Evolutionary conservation across 2,888 invertebrate species (phyloP).

Genomic region (Alitta virens): DNA sequence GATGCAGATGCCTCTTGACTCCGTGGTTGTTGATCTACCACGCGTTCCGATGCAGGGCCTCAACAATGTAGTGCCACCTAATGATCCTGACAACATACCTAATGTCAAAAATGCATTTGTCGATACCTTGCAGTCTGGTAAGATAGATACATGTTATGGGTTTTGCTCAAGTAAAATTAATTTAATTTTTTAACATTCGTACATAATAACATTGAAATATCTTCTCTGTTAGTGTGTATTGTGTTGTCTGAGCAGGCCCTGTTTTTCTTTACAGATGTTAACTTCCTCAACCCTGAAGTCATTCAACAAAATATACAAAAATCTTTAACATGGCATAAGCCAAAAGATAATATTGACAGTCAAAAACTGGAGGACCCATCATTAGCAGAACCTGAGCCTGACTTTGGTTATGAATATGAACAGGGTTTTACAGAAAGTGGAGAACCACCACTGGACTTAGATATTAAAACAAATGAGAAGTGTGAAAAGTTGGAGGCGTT

Average conservation of each 20-base stretch:
- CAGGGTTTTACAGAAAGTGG: constrained; percentile 19
- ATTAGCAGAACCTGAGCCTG: background rate
- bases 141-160: no score
- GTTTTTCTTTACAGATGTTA: no score
- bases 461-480: constrained; percentile 39
- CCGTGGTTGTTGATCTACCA: constrained; percentile 20
- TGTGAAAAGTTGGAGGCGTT: constrained; percentile 54
- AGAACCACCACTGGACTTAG: constrained; percentile 7
- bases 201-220: no score
- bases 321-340: constrained; percentile 26
- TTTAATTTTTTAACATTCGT: no score
- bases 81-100: constrained; percentile 45
- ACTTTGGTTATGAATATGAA: constrained; percentile 28
- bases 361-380: no score
- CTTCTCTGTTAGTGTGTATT: no score
- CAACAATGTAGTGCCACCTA: constrained; percentile 52
- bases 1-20: constrained; percentile 23
- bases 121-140: no score
- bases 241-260: no score
- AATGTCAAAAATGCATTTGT: no score
- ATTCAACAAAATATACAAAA: constrained; percentile 41
- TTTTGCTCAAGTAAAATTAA: no score
- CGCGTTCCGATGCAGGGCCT: constrained; percentile 52
- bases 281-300: no score
- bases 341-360: background rate